phyloP scores from a whole-genome alignment of 2,797 vertebrate genomes.

The Coluber constrictor region DNA sequence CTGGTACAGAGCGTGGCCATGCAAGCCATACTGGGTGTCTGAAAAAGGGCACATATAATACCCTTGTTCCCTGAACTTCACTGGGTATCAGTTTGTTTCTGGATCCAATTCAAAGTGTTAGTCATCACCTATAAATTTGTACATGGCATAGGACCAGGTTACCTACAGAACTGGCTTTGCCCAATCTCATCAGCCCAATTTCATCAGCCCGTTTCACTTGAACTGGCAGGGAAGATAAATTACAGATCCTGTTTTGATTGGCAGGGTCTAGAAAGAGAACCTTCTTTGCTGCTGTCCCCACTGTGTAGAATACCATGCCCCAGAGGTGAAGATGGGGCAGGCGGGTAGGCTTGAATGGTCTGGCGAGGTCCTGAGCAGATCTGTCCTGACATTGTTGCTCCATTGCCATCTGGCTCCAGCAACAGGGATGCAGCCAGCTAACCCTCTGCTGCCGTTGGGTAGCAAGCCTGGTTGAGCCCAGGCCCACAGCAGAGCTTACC shows the following conservation, averaged over 20 bases:
- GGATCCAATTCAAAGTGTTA: not conserved
- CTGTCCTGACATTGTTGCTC: too few relatives aligned
- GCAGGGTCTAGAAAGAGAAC: not conserved
- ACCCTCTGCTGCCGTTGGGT: too few relatives aligned
- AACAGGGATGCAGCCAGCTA: too few relatives aligned
- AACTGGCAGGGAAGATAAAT: not conserved
- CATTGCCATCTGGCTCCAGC: too few relatives aligned
- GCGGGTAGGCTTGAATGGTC: too few relatives aligned
- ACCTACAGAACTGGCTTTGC: not conserved
- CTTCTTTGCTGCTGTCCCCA: not conserved
- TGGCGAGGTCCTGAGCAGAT: too few relatives aligned
- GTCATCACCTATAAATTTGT: not conserved
- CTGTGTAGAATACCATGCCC: not conserved
- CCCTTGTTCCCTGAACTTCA: too few relatives aligned
- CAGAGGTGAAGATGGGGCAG: not conserved
- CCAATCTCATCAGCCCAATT: not conserved
- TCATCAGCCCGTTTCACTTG: not conserved
- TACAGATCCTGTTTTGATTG: not conserved
- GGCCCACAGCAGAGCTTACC: too few relatives aligned
- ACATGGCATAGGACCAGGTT: not conserved
- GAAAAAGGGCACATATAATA: too few relatives aligned
- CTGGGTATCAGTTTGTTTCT: not conserved
- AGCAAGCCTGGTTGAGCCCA: too few relatives aligned
- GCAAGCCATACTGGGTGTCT: too few relatives aligned
- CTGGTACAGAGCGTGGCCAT: too few relatives aligned